Percentiles rank a stretch among this genome's conserved stretches.
phyloP scores from a whole-genome alignment of 2,797 vertebrate species.

The Coregonus ussuriensis region DNA sequence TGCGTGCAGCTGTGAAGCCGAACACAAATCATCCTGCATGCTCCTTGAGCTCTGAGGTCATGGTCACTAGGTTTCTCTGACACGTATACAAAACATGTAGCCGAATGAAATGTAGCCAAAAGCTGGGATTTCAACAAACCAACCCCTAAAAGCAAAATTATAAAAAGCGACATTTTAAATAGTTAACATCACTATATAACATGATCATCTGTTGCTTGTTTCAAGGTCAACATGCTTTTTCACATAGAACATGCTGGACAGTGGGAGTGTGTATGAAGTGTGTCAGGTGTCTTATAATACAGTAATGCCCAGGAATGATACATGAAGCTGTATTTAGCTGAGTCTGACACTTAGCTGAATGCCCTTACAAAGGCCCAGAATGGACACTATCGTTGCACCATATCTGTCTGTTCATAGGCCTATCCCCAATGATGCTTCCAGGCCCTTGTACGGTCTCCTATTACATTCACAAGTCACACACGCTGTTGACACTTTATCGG shows the following conservation, averaged over 20 bases:
- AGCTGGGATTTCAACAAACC: no score
- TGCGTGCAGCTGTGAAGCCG: constrained; percentile 30
- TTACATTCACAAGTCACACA: background rate
- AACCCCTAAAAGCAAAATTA: constrained; percentile 10
- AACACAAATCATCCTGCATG: constrained; percentile 46
- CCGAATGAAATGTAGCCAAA: no score
- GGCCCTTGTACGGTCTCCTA: background rate
- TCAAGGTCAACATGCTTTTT: constrained; percentile 14
- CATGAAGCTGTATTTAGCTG: no score
- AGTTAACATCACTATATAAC: background rate
- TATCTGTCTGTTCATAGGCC: background rate
- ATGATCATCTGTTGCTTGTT: background rate
- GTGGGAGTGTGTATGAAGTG: background rate
- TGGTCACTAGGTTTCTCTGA: constrained; percentile 33
- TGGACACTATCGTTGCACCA: background rate
- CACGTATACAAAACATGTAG: constrained; percentile 10
- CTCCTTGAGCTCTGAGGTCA: constrained; percentile 11
- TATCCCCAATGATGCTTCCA: background rate
- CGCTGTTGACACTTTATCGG: background rate
- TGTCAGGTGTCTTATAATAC: background rate
- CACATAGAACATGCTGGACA: constrained; percentile 1
- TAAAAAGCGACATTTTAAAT: constrained; percentile 4
- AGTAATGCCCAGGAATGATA: no score
- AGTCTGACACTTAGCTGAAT: no score
- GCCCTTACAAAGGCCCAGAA: background rate